Base-by-base conservation (phyloP, 2,888 invertebrate genomes). In the Selenia dentaria region DNA sequence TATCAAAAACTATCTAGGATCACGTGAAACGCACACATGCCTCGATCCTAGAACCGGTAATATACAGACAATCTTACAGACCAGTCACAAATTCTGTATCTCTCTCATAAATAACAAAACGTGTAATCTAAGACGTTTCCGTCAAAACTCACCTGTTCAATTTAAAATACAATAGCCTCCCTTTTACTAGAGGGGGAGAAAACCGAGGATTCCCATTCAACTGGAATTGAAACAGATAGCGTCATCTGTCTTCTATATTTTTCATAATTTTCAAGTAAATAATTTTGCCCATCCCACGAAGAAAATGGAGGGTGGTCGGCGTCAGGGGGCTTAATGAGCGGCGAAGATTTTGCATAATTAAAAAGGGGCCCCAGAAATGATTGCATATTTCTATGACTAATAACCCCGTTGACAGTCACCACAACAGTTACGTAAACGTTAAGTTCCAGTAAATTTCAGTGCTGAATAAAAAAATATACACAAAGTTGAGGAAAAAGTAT, bases 291-390 rank as follows among this genome's bases (percentile, higher is more conserved):
- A 64, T 70, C 79, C 64, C 64, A 62, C 65, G 57, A 53, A 70
- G 62, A 72, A 68, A 74, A 71, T 67, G 57, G 57, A 59, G 60
- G 57, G 18, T 28, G 40, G 45, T 39, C 45, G 52, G 41, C 18
- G 8, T 22, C 24, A 41, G 52, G 54, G 54, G 54, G 57, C 63
- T 54, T 73, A 80, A 83, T 79, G 74, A 82, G 83, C 80, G 79
- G 74, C 73, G 78, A 79, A 81, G 82, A 88, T 88, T 87, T 86
- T 82, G 78, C 82, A 86, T 86, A 87, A 88, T 87, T 88, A 88
- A 86, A 87, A 86, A 80, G 81, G 83, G 81, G 76, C 76, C 74
- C 68, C 70, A 60, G 65, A 74, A 74, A 79, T 77, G 81, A 86
- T 84, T 84, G 79, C 83, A 77, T 81, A 79, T 83, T 84, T 78